A percentile compares a stretch with the other conserved stretches of the same genome.
Conservation (phyloP, 2,113 vertebrate genomes). For the Ophthalmolycus amberensis region DNA sequence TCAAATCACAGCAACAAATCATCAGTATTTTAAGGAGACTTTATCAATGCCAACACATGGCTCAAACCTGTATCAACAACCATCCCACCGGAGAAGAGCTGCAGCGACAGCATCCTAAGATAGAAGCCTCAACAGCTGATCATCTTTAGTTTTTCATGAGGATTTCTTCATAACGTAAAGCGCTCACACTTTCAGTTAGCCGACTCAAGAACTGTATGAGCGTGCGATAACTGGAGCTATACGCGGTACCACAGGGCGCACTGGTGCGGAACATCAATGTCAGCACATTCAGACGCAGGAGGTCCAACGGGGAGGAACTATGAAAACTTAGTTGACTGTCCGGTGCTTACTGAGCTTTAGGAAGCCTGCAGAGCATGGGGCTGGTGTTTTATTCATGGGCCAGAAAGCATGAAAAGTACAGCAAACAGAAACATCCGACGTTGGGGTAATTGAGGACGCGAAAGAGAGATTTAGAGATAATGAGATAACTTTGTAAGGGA, state of each 20-base stretch:
- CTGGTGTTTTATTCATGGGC: constrained; percentile 74
- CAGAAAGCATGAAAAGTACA: constrained; percentile 46
- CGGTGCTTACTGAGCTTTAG: constrained; percentile 49
- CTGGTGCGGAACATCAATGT: constrained; percentile 57
- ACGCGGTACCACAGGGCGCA: constrained; percentile 29
- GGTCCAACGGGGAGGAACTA: constrained; percentile 47
- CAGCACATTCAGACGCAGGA: constrained; percentile 52
- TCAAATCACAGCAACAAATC: neutral
- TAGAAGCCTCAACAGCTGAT: constrained; percentile 24
- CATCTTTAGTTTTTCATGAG: constrained; percentile 21
- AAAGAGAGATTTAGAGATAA: neutral
- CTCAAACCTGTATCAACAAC: neutral
- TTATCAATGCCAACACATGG: neutral
- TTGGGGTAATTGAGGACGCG: constrained; percentile 21
- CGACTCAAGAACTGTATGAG: constrained; percentile 24
- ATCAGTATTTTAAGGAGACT: constrained; percentile 20
- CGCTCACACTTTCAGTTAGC: constrained; percentile 26
- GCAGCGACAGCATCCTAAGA: constrained; percentile 23
- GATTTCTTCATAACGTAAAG: constrained; percentile 12
- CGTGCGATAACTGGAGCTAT: constrained; percentile 38
- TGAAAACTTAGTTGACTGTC: constrained; percentile 43
- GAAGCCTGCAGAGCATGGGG: constrained; percentile 35
- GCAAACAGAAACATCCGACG: constrained; percentile 32
- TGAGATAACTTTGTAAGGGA: neutral
- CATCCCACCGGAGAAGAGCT: neutral